Percentiles rank a stretch among this genome's conserved stretches.
phyloP scores from a whole-genome alignment of 2,888 invertebrate species.

The Strigamia crassipes region DNA sequence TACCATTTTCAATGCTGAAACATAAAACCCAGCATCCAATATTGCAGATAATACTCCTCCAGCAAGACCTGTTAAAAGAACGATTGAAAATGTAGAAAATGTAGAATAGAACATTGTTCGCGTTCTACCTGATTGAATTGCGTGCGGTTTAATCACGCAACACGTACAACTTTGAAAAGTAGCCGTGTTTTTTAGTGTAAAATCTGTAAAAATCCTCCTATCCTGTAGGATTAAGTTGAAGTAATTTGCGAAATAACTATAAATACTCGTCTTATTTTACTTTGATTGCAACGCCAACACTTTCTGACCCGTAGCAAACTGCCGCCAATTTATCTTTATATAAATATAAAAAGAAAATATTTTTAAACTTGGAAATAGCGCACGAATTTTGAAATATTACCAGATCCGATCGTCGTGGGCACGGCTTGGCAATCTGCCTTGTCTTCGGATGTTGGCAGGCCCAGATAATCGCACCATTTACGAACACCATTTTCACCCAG shows the following conservation, averaged over 20 bases:
- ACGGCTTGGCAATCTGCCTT: conserved; percentile 39
- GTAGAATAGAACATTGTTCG: conserved; percentile 53
- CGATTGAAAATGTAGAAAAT: neutral
- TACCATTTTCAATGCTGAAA: conserved; percentile 77
- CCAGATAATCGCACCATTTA: conserved; percentile 67
- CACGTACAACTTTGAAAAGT: conserved; percentile 58
- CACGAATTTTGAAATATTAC: neutral
- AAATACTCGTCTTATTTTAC: conserved; percentile 55
- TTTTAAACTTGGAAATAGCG: neutral
- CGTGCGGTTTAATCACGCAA: conserved; percentile 88
- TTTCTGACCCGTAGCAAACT: conserved; percentile 66
- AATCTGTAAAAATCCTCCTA: conserved; percentile 60
- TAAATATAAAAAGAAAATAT: neutral
- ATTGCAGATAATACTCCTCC: conserved; percentile 75
- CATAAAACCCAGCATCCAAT: conserved; percentile 73
- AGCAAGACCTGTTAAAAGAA: conserved; percentile 55
- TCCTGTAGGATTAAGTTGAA: conserved; percentile 54
- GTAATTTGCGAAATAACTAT: neutral
- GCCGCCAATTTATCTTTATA: conserved; percentile 41
- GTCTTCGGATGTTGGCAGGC: conserved; percentile 55
- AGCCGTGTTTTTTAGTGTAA: conserved; percentile 58
- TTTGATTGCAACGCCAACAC: conserved; percentile 63
- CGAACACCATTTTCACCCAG: conserved; percentile 72
- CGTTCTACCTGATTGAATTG: conserved; percentile 75
- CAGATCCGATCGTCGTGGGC: conserved; percentile 11